Evolutionary conservation across 1,140 invertebrate species (phyloP), one percentile per base, ranked within the genome.

Genomic region (Argopecten irradians): DNA sequence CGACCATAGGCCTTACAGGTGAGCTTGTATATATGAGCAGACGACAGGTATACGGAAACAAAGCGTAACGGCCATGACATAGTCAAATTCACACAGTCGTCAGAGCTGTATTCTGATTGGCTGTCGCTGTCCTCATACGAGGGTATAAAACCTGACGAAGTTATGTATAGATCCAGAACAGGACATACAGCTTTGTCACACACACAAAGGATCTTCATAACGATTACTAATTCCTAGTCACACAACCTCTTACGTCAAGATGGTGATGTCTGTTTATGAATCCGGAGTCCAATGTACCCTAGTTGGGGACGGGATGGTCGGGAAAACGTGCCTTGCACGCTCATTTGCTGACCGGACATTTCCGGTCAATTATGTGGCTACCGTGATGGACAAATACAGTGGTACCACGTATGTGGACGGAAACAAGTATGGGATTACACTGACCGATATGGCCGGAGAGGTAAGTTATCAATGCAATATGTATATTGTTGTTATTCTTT

Each of bases 301-400:
- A n/a, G 90, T 95, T 22, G 94, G 94, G 16, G 94, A 95, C 88
- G 94, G 93, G 0, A 94, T 93, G 89, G 93, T 95, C 0, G 94
- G 94, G 11, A 94, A 94, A 83, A 94, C 93, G 0, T 93, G 94
- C 85, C 87, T 95, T 34, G 92, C 94, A 1, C 87, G 94, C 41
- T 86, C 92, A 22, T 93, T 93, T 87, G 90, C 89, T 32, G 90
- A 92, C 83, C 91, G 91, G 83, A 34, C 89, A 19, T 92, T 93
- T 34, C 89, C 91, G 16, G 87, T 88, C 14, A 89, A 90, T 83
- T 95, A 95, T 89, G 91, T 93, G 16, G 93, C 95, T 14, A 95
- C 95, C 0, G 93, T 95, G 34, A 95, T 95, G 87, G 94, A 95
- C 41, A 95, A 93, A 88, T 95, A 94, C 91, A 90, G 92, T 34